Evolutionary conservation across 1,140 invertebrate species (phyloP).

Genomic region (Lordiphosa stackelbergi): DNA sequence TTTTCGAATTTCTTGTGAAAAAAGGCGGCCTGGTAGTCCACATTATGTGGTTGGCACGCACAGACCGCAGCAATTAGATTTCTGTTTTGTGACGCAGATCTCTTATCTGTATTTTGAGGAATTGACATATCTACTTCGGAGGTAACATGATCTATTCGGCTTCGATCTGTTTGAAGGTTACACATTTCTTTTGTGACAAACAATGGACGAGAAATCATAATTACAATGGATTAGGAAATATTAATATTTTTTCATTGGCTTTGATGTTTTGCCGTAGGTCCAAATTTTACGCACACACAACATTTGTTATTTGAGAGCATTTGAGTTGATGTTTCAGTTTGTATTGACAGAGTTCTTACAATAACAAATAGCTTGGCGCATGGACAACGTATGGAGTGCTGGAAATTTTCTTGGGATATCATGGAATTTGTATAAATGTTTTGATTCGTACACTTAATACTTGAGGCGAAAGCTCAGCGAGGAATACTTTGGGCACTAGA

Average conservation of each 20-base stretch:
- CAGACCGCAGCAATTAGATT: slow-evolving; percentile 36
- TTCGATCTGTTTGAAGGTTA: slow-evolving; percentile 42
- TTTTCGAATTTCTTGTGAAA: slow-evolving; percentile 45
- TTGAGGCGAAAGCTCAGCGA: no score
- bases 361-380: slow-evolving; percentile 66
- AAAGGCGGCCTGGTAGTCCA: slow-evolving; percentile 50
- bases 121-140: slow-evolving; percentile 65
- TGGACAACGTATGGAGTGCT: slow-evolving; percentile 18
- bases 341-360: slow-evolving; percentile 45
- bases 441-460: no score
- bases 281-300: slow-evolving; percentile 4
- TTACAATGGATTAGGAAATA: slow-evolving; percentile 73
- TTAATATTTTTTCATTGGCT: slow-evolving; percentile 49
- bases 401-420: no score
- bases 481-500: no score
- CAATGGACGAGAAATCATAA: slow-evolving; percentile 61
- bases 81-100: slow-evolving; percentile 51
- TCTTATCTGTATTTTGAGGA: slow-evolving; percentile 58
- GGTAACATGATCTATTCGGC: slow-evolving; percentile 65
- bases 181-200: slow-evolving; percentile 53
- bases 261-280: slow-evolving; percentile 57
- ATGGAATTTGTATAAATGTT: no score
- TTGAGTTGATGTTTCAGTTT: slow-evolving; percentile 22
- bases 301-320: slow-evolving; percentile 3
- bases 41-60: slow-evolving; percentile 38